Evolutionary conservation across 2,888 invertebrate species (phyloP).

Genomic region (Acrobasis repandana): DNA sequence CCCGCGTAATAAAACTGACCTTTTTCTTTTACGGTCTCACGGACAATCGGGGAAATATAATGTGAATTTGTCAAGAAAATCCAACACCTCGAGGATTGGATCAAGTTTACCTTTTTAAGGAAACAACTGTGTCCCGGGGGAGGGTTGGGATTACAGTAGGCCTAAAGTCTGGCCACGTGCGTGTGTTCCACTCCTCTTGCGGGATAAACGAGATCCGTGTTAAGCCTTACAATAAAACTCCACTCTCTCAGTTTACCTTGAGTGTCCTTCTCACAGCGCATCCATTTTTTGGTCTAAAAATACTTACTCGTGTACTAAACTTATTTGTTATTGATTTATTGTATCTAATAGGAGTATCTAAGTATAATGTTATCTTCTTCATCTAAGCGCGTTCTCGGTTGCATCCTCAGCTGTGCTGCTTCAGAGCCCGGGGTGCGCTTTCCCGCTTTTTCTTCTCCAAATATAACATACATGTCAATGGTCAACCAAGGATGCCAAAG

Average conservation of each 20-base stretch:
- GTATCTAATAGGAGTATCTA: too few relatives aligned
- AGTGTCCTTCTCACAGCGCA: constrained; percentile 27
- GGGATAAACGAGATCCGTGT: constrained; percentile 54
- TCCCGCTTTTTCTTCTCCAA: too few relatives aligned
- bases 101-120: constrained; percentile 66
- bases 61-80: constrained; percentile 71
- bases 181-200: constrained; percentile 44
- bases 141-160: constrained; percentile 51
- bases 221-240: constrained; percentile 58
- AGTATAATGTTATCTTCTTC: too few relatives aligned
- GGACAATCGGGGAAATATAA: constrained; percentile 63
- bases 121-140: constrained; percentile 53
- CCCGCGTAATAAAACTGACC: constrained; percentile 63
- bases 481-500: too few relatives aligned
- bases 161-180: constrained; percentile 41
- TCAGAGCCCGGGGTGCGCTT: too few relatives aligned
- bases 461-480: too few relatives aligned
- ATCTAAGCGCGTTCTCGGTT: too few relatives aligned
- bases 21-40: constrained; percentile 59
- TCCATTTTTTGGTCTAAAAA: constrained; percentile 7
- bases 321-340: too few relatives aligned
- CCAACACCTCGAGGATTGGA: constrained; percentile 63
- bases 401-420: too few relatives aligned
- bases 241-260: constrained; percentile 38
- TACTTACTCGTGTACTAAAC: too few relatives aligned